Evolutionary conservation across 2,888 invertebrate species (phyloP), one percentile per base, ranked within the genome.

Genomic region (Temnothorax rugatulus): DNA sequence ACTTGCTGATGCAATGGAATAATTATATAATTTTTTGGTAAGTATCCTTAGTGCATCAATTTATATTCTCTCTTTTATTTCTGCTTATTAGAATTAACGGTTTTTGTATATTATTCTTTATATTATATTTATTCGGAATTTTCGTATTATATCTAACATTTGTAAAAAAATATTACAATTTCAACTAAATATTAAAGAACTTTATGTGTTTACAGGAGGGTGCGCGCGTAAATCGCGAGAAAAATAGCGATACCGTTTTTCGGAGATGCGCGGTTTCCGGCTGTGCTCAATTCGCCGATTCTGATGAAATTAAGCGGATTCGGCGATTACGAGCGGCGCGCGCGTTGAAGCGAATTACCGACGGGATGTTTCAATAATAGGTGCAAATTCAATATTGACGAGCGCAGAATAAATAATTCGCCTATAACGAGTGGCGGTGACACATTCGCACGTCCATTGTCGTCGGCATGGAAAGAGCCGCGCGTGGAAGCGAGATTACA

Each of bases 351-450:
- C 79, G 47, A 71, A 71, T 81, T 81, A 81, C 47, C 21, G 7
- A 13, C 15, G 38, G 79, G 71, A 50, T 71, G 50, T 71, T 81
- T 59, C 79, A 71, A 71, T 81, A 50, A 81, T 71, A 71, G 59
- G 47, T 18, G 38, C 50, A 81, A 59, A 81, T 81, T 81, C 69
- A 61, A 81, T 81, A 81, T 81, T 71, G 79, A 71, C 79, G 79
- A 38, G 59, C 38, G 47, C 59, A 71, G 79, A 81, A 81, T 71
- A 81, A 81, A 69, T 81, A 69, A 81, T 71, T 81, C 50, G 71
- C 25, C 59, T n/a, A n/a, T 71, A 81, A 71, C 59, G 79, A 79
- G 57, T 21, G 7, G 13, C 8, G 34, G 21, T 34, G 34, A 21
- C 44, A 57, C 15, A 18, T 44, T 15, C 38, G 15, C 29, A 29